These are phyloP conservation scores for Heliconius melpomene DNA, from an alignment of 1,140 invertebrate species.

Conservation along the genomic window DNA sequence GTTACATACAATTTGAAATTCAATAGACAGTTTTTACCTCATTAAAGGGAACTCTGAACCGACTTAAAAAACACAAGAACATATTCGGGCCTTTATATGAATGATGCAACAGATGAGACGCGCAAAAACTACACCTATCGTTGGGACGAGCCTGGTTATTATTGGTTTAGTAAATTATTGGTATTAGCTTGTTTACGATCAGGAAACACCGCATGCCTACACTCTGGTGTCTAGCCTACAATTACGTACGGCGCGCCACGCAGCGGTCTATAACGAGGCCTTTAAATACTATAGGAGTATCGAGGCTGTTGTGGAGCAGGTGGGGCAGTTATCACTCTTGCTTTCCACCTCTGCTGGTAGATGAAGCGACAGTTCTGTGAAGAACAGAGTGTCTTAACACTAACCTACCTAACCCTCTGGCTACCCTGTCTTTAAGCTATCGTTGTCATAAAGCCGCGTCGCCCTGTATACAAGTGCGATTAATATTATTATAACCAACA, in stretches of 20 bases:
- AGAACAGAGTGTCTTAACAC: background rate
- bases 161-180: constrained; percentile 49
- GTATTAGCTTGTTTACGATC: constrained; percentile 34
- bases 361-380: too few relatives aligned
- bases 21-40: constrained; percentile 10
- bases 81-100: constrained; percentile 30
- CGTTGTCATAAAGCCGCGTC: background rate
- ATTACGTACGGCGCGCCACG: background rate
- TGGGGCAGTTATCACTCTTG: too few relatives aligned
- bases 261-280: background rate
- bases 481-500: constrained; percentile 4
- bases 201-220: constrained; percentile 28
- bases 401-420: background rate
- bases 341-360: too few relatives aligned
- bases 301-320: too few relatives aligned
- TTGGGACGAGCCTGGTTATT: constrained; percentile 42
- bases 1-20: constrained; percentile 12
- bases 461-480: background rate
- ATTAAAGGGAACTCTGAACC: constrained; percentile 6
- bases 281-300: too few relatives aligned
- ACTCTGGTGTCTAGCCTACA: background rate
- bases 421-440: background rate
- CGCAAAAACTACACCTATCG: constrained; percentile 47
- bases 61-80: constrained; percentile 21
- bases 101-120: constrained; percentile 49